Base-by-base conservation (phyloP, 2,797 vertebrate genomes). In the Labeo calbasu region DNA sequence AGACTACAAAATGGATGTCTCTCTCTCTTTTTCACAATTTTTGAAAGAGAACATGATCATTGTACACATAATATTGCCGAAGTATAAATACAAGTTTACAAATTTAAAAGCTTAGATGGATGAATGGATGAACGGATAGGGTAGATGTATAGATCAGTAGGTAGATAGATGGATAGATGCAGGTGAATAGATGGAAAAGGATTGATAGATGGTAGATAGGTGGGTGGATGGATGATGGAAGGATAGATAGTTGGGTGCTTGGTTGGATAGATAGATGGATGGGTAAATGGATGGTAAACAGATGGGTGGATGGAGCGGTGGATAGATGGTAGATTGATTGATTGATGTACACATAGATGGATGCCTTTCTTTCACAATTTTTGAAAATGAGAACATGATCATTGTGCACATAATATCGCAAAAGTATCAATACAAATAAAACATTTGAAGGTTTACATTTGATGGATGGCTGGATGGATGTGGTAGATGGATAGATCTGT, bases 221-320 rank as follows among this genome's bases (percentile, higher is more conserved):
- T 2, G 11, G 28, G 17, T 32, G 23, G 32, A n/a, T n/a, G n/a
- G n/a, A n/a, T n/a, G n/a, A n/a, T n/a, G n/a, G n/a, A n/a, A n/a
- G n/a, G n/a, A 13, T 61, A 10, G 61, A 40, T 68, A 32, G 32
- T 19, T 69, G 3, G 4, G 40, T 1, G 0, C 4, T 9, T 65
- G 14, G 10, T 0, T 6, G 9, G 61, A 14, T 25, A 3, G 7
- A 0, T 68, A 4, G 17, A 19, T 36, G 13, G 6, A n/a, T 23
- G 0, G 13, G 6, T 46, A 1, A 21, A 23, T 48, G 7, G 21
- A 2, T n/a, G n/a, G n/a, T n/a, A n/a, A n/a, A n/a, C n/a, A n/a
- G n/a, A n/a, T n/a, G n/a, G n/a, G n/a, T n/a, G n/a, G n/a, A n/a
- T n/a, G n/a, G n/a, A n/a, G n/a, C n/a, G n/a, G n/a, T n/a, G n/a